These are phyloP conservation scores for Apamea monoglypha DNA, from an alignment of 2,888 invertebrate genomes.

Conservation along the genomic window DNA sequence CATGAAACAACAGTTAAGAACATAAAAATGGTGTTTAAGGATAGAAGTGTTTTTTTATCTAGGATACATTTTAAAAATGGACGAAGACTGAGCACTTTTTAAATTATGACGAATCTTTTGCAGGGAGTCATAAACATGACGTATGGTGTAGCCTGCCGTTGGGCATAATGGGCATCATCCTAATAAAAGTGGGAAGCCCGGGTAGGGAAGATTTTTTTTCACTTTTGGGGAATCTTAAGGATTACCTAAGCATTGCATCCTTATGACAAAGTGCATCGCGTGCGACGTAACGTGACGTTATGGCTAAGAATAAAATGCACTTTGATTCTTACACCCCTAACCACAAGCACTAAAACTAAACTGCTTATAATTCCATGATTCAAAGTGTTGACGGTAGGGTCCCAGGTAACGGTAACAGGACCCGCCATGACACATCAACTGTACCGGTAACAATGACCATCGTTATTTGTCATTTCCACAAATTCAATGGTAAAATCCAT, in stretches of 20 bases:
- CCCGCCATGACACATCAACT: conserved; percentile 58
- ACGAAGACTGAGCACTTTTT: background rate
- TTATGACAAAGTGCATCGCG: background rate
- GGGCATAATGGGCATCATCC: background rate
- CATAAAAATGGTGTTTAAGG: background rate
- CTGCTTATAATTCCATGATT: conserved; percentile 34
- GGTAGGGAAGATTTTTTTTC: background rate
- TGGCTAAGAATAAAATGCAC: background rate
- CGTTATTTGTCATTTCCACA: conserved; percentile 53
- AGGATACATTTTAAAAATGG: background rate
- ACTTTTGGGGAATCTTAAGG: background rate
- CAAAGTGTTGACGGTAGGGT: conserved; percentile 43
- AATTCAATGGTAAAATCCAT: conserved; percentile 58
- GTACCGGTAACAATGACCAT: conserved; percentile 58
- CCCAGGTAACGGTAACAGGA: conserved; percentile 55
- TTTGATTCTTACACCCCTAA: conserved; percentile 9
- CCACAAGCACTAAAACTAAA: conserved; percentile 15
- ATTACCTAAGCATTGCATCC: conserved; percentile 1
- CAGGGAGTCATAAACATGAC: background rate
- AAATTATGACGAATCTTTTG: background rate
- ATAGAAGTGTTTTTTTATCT: background rate
- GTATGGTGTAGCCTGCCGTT: background rate
- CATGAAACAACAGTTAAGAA: background rate
- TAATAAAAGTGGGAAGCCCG: background rate
- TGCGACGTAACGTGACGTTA: background rate